Conservation (phyloP, 2,888 invertebrate genomes). For the Drosophila ustulata region DNA sequence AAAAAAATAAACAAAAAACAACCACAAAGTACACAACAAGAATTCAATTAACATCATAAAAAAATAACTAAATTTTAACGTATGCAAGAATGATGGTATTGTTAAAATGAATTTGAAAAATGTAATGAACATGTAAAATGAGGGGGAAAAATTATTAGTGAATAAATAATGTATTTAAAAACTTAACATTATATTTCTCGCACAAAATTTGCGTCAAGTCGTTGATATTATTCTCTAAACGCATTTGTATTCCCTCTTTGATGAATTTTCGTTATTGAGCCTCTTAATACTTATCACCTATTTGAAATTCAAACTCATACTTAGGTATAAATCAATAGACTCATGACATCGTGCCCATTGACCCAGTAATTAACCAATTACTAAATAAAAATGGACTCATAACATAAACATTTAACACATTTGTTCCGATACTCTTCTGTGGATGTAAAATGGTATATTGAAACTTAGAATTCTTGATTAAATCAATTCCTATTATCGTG, state of each 20-base stretch:
- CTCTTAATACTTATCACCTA: slow-evolving; percentile 6
- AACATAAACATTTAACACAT: slow-evolving; percentile 12
- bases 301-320: slow-evolving; percentile 2
- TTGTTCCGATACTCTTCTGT: slow-evolving; percentile 2
- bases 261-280: not conserved
- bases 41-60: slow-evolving; percentile 14
- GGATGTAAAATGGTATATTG: slow-evolving; percentile 1
- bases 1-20: slow-evolving; percentile 12
- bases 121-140: slow-evolving; percentile 52
- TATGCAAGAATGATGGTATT: slow-evolving; percentile 42
- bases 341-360: slow-evolving; percentile 8
- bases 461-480: not conserved
- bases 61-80: slow-evolving; percentile 5
- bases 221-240: not conserved
- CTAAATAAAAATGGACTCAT: slow-evolving; percentile 32
- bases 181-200: slow-evolving; percentile 6
- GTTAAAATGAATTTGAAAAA: slow-evolving; percentile 51
- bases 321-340: not conserved
- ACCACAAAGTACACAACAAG: slow-evolving; percentile 6
- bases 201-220: not conserved
- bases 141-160: slow-evolving; percentile 57
- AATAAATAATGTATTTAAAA: slow-evolving; percentile 74
- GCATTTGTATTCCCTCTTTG: not conserved
- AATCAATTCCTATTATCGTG: not conserved
- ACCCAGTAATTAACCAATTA: slow-evolving; percentile 43